Evolutionary conservation across 2,113 vertebrate species (phyloP).

Genomic region (Zosterops hypoxanthus): DNA sequence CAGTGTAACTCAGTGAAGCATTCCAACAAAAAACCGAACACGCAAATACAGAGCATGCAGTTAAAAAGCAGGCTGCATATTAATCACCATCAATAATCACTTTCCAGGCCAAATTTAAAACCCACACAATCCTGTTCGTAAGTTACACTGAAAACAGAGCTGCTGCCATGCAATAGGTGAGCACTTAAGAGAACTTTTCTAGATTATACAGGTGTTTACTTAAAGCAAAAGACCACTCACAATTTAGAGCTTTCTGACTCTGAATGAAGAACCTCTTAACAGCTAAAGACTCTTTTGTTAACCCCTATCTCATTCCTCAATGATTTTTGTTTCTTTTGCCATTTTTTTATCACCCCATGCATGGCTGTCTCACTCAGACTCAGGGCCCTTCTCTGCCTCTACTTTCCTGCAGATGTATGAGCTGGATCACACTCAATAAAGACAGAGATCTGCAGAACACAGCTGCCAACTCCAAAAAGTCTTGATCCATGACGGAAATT

Average conservation of each 20-base stretch:
- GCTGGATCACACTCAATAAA: not conserved
- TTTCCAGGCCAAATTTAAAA: constrained; percentile 3
- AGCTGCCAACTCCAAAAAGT: not conserved
- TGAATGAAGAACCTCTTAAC: not conserved
- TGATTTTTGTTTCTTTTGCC: not conserved
- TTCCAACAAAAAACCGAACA: not conserved
- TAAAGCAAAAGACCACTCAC: not conserved
- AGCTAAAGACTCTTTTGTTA: not conserved
- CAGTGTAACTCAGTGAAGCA: not conserved
- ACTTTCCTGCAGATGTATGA: not conserved
- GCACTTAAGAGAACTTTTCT: not conserved
- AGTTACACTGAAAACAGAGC: not conserved
- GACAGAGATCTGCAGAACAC: not conserved
- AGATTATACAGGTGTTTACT: not conserved
- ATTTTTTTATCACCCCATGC: not conserved
- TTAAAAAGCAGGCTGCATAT: not conserved
- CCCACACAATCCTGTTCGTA: not conserved
- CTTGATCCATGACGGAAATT: not conserved
- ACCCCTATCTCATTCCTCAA: not conserved
- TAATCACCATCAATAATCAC: not conserved
- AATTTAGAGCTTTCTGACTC: not conserved
- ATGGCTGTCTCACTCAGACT: not conserved
- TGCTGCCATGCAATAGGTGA: not conserved
- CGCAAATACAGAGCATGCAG: not conserved
- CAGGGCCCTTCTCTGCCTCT: not conserved